Base-by-base conservation (phyloP, 1,140 invertebrate genomes). In the Liolophura sinensis region DNA sequence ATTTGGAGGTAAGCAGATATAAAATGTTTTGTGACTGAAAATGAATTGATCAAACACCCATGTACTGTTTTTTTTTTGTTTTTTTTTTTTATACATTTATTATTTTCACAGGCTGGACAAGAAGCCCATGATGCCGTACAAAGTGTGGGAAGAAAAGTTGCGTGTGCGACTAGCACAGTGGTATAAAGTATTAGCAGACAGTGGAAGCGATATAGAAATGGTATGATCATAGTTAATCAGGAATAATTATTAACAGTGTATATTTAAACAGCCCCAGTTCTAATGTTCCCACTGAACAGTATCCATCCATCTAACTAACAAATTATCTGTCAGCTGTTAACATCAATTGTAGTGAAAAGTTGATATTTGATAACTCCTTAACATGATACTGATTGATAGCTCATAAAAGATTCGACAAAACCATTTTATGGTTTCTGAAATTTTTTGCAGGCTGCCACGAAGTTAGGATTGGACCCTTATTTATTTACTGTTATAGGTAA, bases 51-150 rank as follows among this genome's bases (percentile, higher is more conserved):
- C 51, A 20, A 24, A 54, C 51, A 54, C n/a, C n/a, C n/a, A 15
- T 50, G 49, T 50, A n/a, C n/a, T 50, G n/a, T 27, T n/a, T n/a
- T 18, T 49, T 18, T 46, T 60, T 24, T 31, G 54, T 62, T 52
- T 62, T 31, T 55, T 52, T 52, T 57, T 65, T n/a, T n/a, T n/a
- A n/a, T n/a, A n/a, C n/a, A n/a, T n/a, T n/a, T n/a, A n/a, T n/a
- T 71, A 60, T 67, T 79, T 27, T 51, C 64, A 40, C 62, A 85
- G 80, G 61, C 68, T 86, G 59, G 72, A 75, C 24, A 76, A 84
- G 75, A 82, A 87, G 69, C 87, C 86, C 51, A 76, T 86, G 31
- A 89, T 89, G 88, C 87, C 88, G 31, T 89, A 89, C 69, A 83
- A 83, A 69, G 87, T 88, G 65, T 89, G 88, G 88, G 86, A 87